phyloP scores from a whole-genome alignment of 2,113 vertebrate genomes.

The Excalfactoria chinensis region DNA sequence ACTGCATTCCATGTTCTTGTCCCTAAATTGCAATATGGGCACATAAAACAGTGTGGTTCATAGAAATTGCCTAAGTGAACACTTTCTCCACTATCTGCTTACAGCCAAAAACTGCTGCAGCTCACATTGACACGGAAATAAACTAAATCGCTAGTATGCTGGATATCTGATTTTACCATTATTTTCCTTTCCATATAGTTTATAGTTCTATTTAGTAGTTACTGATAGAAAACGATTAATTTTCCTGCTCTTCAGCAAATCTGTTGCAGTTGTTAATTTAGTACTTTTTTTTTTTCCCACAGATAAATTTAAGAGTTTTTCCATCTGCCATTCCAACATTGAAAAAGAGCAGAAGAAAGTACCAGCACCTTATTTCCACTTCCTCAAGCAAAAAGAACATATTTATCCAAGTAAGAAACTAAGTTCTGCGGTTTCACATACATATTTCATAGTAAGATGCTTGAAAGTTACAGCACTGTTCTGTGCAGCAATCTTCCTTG shows the following conservation, averaged over 20 bases:
- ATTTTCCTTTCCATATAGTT: background rate
- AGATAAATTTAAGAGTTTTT: conserved; percentile 26
- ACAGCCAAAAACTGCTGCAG: background rate
- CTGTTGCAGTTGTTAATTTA: background rate
- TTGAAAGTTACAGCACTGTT: background rate
- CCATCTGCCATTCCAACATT: background rate
- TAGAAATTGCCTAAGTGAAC: background rate
- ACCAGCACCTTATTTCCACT: background rate
- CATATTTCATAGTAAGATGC: background rate
- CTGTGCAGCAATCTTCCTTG: background rate
- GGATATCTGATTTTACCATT: background rate
- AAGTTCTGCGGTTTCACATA: background rate
- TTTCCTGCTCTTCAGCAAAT: background rate
- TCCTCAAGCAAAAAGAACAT: background rate
- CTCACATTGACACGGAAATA: background rate
- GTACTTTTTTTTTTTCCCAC: background rate
- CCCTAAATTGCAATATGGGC: background rate
- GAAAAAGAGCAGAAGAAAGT: background rate
- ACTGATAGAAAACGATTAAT: background rate
- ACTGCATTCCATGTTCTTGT: background rate
- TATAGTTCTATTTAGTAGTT: background rate
- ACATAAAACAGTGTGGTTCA: background rate
- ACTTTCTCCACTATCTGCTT: background rate
- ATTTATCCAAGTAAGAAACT: background rate
- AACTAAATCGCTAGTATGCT: background rate